Evolutionary conservation across 2,113 vertebrate species (phyloP).

Genomic region (Haplotaxodon microlepis): DNA sequence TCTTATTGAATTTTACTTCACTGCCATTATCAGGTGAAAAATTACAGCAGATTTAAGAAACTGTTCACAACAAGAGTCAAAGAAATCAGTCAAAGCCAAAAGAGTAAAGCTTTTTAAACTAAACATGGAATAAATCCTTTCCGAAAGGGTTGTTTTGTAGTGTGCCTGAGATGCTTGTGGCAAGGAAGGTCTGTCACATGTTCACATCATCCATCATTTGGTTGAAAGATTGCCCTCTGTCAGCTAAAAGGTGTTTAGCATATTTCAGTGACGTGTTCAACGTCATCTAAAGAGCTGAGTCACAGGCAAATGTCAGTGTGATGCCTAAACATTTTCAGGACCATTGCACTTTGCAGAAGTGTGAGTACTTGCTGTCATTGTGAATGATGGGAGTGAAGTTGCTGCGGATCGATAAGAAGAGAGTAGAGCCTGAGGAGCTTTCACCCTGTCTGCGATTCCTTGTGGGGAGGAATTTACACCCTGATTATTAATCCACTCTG

Average conservation of each 20-base stretch:
- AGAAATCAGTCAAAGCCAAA: background rate
- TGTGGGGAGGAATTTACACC: conserved; percentile 22
- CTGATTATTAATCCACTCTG: conserved; percentile 46
- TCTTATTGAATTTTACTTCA: background rate
- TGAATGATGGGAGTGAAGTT: conserved; percentile 45
- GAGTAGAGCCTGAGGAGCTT: conserved; percentile 14
- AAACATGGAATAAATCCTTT: background rate
- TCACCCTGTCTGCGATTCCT: conserved; percentile 25
- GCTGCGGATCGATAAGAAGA: conserved; percentile 37
- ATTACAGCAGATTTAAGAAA: background rate
- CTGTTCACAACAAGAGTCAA: background rate
- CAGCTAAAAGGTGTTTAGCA: background rate
- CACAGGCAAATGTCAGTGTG: background rate
- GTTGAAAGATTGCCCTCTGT: background rate
- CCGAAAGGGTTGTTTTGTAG: background rate
- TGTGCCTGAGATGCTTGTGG: background rate
- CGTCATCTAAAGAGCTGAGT: background rate
- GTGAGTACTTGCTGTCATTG: conserved; percentile 1
- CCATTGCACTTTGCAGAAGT: background rate
- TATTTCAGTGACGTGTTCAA: background rate
- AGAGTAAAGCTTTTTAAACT: background rate
- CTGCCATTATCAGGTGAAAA: background rate
- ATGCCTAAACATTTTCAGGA: background rate
- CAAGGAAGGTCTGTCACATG: background rate
- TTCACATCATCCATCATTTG: background rate